phyloP scores from a whole-genome alignment of 2,888 invertebrate species.

The Pseudococcus viburni region DNA sequence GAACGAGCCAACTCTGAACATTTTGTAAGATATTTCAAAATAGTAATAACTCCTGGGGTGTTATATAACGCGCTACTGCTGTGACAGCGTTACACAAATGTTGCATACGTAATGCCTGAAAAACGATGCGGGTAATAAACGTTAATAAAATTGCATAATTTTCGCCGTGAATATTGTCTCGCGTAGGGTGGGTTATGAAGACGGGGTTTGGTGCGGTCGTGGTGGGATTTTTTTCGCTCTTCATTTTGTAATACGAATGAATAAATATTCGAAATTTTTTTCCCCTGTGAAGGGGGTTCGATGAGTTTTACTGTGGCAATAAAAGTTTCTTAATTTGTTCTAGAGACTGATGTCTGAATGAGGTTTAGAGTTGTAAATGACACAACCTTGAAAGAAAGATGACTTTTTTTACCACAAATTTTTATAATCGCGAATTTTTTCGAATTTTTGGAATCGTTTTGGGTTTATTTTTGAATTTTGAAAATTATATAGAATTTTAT shows the following conservation, averaged over 20 bases:
- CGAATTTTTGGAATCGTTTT: not conserved
- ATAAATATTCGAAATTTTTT: too few relatives aligned
- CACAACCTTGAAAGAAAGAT: not conserved
- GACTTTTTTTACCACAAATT: not conserved
- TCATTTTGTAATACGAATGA: not conserved
- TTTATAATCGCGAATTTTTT: not conserved
- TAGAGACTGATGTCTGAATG: not conserved
- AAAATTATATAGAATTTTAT: not conserved
- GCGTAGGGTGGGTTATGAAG: too few relatives aligned
- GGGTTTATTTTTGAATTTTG: not conserved
- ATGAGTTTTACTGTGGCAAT: not conserved
- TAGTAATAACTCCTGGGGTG: not conserved
- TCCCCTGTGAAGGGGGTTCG: not conserved
- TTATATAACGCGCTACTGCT: conserved; percentile 20
- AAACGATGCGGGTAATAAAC: not conserved
- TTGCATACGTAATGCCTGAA: conserved; percentile 38
- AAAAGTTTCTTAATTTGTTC: not conserved
- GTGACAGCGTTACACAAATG: conserved; percentile 11
- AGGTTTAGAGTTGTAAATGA: not conserved
- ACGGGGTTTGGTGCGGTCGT: too few relatives aligned
- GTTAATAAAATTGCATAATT: conserved; percentile 52
- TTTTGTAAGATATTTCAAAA: not conserved
- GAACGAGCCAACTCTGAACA: not conserved
- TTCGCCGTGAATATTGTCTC: conserved; percentile 20
- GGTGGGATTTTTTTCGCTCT: not conserved